These are phyloP conservation scores for Drosophila paulistorum DNA, from an alignment of 1,140 invertebrate species.

Conservation along the genomic window DNA sequence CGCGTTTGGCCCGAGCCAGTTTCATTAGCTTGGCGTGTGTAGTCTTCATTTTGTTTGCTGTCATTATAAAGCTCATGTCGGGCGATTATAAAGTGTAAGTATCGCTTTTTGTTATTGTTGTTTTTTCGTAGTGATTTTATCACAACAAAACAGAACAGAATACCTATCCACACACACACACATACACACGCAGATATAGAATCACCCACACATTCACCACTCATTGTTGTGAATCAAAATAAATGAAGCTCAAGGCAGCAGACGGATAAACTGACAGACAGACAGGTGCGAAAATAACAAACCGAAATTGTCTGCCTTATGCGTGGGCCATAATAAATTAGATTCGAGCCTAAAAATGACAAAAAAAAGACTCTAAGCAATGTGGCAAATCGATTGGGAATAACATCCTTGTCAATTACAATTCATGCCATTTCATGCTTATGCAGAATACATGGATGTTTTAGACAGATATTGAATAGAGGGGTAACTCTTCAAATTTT, in stretches of 20 bases:
- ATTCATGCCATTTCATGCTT: slow-evolving; percentile 3
- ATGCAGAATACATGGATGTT: no score
- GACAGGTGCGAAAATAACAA: slow-evolving; percentile 13
- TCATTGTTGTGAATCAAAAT: slow-evolving; percentile 25
- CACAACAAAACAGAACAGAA: not conserved
- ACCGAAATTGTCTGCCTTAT: slow-evolving; percentile 2
- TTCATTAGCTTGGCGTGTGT: slow-evolving; percentile 91
- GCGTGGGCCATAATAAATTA: slow-evolving; percentile 10
- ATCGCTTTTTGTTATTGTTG: slow-evolving; percentile 18
- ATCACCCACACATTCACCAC: not conserved
- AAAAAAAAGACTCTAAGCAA: not conserved
- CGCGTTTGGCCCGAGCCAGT: slow-evolving; percentile 90
- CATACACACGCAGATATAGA: not conserved
- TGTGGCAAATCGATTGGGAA: slow-evolving; percentile 4
- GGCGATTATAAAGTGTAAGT: slow-evolving; percentile 85
- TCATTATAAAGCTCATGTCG: slow-evolving; percentile 84
- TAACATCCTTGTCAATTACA: slow-evolving; percentile 13
- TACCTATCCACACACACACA: not conserved
- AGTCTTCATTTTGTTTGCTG: slow-evolving; percentile 89
- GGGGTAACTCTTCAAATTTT: no score
- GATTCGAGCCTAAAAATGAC: not conserved
- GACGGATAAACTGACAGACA: not conserved
- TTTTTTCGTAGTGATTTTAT: slow-evolving; percentile 11
- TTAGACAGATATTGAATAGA: not conserved
- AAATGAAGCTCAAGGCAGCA: slow-evolving; percentile 2